A percentile compares a stretch with the other conserved stretches of the same genome.
phyloP scores from a whole-genome alignment of 1,140 invertebrate genomes.

The Scaptomyza pallida region DNA sequence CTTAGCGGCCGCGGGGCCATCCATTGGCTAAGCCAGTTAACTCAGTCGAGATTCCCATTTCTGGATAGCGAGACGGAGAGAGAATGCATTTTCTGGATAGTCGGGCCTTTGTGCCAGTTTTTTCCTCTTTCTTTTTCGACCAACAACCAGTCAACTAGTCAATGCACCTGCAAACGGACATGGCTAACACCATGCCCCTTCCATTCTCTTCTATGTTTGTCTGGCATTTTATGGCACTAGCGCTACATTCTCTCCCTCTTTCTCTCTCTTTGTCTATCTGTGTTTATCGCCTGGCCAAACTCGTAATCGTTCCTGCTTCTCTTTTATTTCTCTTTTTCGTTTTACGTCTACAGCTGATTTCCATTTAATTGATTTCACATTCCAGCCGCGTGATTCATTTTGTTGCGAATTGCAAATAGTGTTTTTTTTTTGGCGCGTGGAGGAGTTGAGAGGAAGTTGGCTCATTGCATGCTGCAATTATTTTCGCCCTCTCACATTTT shows the following conservation, averaged over 20 bases:
- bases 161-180: constrained; percentile 65
- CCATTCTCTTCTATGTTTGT: constrained; percentile 46
- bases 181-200: constrained; percentile 18
- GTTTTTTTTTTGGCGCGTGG: not conserved
- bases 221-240: constrained; percentile 45
- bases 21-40: constrained; percentile 64
- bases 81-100: constrained; percentile 27
- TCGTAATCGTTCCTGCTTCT: constrained; percentile 17
- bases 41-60: constrained; percentile 43
- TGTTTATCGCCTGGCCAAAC: constrained; percentile 16
- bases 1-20: constrained; percentile 53
- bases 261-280: constrained; percentile 19
- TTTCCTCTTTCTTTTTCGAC: no score
- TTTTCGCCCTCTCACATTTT: not conserved
- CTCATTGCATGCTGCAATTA: constrained; percentile 7
- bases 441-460: constrained; percentile 2
- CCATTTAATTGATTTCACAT: constrained; percentile 72
- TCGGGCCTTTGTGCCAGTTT: constrained; percentile 23
- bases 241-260: not conserved
- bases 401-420: constrained; percentile 7
- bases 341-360: constrained; percentile 54
- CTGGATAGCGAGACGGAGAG: no score
- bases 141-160: constrained; percentile 20
- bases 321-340: constrained; percentile 11
- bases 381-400: constrained; percentile 58